phyloP scores from a whole-genome alignment of 2,888 invertebrate species.

The Pseudoips prasinana region DNA sequence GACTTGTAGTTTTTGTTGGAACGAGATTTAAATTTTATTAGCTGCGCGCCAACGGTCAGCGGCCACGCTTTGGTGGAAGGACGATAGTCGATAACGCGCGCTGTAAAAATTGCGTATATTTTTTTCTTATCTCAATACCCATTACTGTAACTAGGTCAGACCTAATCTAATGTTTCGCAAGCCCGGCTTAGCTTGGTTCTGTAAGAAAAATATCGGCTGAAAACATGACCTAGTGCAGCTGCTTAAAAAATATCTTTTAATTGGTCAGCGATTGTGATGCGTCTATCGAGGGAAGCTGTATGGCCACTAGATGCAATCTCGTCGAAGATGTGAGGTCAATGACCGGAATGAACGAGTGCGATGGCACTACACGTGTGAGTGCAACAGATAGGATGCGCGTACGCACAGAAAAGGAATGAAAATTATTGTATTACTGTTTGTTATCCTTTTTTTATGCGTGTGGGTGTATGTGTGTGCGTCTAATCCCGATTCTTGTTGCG shows the following conservation, averaged over 20 bases:
- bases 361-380: constrained; percentile 52
- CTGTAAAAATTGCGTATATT: constrained; percentile 51
- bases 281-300: constrained; percentile 76
- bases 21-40: constrained; percentile 62
- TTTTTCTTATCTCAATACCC: constrained; percentile 63
- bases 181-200: constrained; percentile 23
- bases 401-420: constrained; percentile 80
- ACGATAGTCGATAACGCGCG: constrained; percentile 22
- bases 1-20: constrained; percentile 52
- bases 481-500: constrained; percentile 54
- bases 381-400: constrained; percentile 70
- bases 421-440: constrained; percentile 75
- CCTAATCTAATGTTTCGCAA: constrained; percentile 59
- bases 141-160: constrained; percentile 54
- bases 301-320: constrained; percentile 79
- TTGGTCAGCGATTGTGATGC: constrained; percentile 71
- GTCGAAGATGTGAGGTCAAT: constrained; percentile 75
- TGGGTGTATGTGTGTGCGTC: constrained; percentile 49
- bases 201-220: constrained; percentile 8
- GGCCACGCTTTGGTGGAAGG: constrained; percentile 35
- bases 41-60: constrained; percentile 59
- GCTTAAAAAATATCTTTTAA: constrained; percentile 61
- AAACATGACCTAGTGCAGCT: constrained; percentile 23
- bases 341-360: constrained; percentile 61
- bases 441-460: constrained; percentile 57